Conservation (phyloP, 2,888 invertebrate genomes). For the Platypus cylindrus region DNA sequence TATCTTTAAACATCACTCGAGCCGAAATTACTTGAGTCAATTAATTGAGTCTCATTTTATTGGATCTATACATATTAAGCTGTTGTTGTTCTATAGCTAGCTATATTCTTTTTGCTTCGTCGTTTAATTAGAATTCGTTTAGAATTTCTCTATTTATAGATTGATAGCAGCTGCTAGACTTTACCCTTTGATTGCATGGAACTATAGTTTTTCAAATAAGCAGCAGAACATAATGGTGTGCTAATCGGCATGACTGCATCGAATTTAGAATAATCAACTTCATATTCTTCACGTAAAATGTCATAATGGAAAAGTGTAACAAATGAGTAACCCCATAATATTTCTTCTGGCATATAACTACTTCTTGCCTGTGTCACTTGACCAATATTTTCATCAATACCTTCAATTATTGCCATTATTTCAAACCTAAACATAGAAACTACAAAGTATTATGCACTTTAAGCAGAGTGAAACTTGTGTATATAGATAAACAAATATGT, state of each 20-base stretch:
- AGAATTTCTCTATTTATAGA: no score
- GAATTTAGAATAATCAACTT: conserved; percentile 19
- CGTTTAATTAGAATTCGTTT: no score
- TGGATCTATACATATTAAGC: no score
- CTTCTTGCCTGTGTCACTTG: conserved; percentile 18
- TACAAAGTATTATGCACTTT: no score
- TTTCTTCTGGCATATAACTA: conserved; percentile 18
- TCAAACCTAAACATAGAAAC: conserved; percentile 18
- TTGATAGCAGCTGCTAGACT: no score
- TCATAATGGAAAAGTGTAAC: conserved; percentile 12
- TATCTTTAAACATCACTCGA: no score
- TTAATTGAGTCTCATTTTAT: no score
- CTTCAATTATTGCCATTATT: conserved; percentile 18
- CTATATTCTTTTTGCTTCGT: no score
- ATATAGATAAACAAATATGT: no score
- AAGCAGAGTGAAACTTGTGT: no score
- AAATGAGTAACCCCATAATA: conserved; percentile 18
- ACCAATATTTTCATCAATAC: conserved; percentile 17
- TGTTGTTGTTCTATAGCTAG: no score
- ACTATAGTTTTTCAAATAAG: conserved; percentile 9
- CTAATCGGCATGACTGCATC: conserved; percentile 12
- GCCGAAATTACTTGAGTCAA: no score
- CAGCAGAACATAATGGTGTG: conserved; percentile 18
- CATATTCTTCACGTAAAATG: conserved; percentile 14
- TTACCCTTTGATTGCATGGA: conserved; percentile 8